Base-by-base conservation (phyloP, 2,888 invertebrate genomes). In the Yponomeuta cagnagella region DNA sequence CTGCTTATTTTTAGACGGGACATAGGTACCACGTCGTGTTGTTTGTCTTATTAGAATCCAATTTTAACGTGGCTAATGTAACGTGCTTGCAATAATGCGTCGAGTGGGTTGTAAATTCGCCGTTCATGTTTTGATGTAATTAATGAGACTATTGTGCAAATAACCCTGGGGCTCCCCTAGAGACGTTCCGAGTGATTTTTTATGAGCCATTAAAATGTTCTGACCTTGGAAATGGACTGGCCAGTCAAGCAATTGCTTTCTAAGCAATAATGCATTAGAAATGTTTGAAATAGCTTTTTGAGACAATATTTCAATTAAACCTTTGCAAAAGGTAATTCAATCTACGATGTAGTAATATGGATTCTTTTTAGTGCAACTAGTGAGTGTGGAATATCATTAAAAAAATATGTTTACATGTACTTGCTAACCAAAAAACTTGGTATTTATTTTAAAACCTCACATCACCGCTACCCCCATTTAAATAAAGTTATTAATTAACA, bases 1-100 rank as follows among this genome's bases (percentile, higher is more conserved):
- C 77, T 74, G 78, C 77, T 82, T 85, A 82, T 85, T 84, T 85
- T 81, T 84, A 82, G 72, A 72, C 37, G 33, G 52, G 75, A 74
- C 75, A 74, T 75, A 43, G 43, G 15, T 58, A 58, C 52, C 52
- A 15, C 52, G 43, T 58, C 12, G 52, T 58, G 52, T 75, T 76
- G 77, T 74, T 74, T 69, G 30, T 82, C 82, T 76, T 79, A 81
- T 81, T 83, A 77, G 82, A 84, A 79, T 81, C 79, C 70, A 70
- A 64, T 70, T 70, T 10, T 33, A 33, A 33, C 67, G 30, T 12
- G 37, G 30, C 10, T 67, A 67, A 67, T 67, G 10, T 15, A 37
- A 67, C 43, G 9, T 15, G 37, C 43, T 43, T 12, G 31, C 10
- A 3, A 65, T 65, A 31, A 30, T 33, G 33, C 65, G 31, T 33